phyloP scores from a whole-genome alignment of 1,140 invertebrate species.

The Nasonia giraulti region DNA sequence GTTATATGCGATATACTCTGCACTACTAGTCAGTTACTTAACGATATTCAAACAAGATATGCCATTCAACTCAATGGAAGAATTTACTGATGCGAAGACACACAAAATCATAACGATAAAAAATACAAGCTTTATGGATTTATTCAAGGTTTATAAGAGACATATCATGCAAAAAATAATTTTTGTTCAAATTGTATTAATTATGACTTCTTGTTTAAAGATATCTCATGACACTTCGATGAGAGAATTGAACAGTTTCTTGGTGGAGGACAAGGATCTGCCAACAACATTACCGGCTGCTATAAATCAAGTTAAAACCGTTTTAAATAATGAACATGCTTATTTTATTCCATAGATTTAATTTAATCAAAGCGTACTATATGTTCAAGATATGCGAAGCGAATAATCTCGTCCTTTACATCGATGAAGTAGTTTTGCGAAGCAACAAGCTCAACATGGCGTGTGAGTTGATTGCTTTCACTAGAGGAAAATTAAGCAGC shows the following conservation, averaged over 20 bases:
- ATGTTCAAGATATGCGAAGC: background rate
- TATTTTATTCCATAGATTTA: background rate
- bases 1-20: constrained; percentile 55
- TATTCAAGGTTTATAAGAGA: background rate
- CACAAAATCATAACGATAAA: constrained; percentile 48
- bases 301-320: background rate
- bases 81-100: constrained; percentile 50
- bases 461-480: constrained; percentile 21
- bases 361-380: background rate
- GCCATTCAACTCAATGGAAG: constrained; percentile 53
- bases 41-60: constrained; percentile 46
- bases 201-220: background rate
- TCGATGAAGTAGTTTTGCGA: background rate
- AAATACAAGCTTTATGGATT: constrained; percentile 21
- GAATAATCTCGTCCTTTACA: background rate
- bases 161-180: background rate
- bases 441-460: background rate
- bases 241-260: background rate
- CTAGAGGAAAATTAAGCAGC: background rate
- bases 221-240: background rate
- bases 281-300: background rate
- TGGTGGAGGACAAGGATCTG: background rate
- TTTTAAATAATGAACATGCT: background rate
- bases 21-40: constrained; percentile 53
- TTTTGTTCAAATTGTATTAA: background rate